Percentiles rank a stretch among this genome's conserved stretches.
Conservation (phyloP, 2,888 invertebrate genomes). For the Heliconius charithonia region DNA sequence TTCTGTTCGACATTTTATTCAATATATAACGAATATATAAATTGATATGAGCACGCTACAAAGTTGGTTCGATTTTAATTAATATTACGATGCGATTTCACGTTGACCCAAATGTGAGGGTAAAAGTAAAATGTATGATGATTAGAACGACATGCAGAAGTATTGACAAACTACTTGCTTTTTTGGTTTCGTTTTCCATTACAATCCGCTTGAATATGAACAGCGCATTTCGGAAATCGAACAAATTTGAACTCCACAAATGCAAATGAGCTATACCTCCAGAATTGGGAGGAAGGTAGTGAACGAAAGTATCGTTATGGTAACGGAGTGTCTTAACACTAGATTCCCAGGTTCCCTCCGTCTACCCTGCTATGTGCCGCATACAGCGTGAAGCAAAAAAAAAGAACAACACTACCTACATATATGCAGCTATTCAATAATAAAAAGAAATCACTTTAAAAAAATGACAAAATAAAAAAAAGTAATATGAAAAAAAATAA, state of each 20-base stretch:
- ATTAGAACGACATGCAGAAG: neutral
- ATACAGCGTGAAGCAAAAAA: too few relatives aligned
- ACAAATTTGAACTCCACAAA: neutral
- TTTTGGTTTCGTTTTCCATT: neutral
- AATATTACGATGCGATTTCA: slow-evolving; percentile 5
- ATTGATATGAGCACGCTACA: neutral
- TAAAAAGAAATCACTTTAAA: too few relatives aligned
- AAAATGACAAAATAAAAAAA: too few relatives aligned
- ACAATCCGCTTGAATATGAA: neutral
- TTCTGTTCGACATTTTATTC: neutral
- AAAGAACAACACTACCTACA: too few relatives aligned
- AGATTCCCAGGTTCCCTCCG: too few relatives aligned
- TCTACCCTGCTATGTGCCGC: too few relatives aligned
- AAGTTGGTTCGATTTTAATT: slow-evolving; percentile 7
- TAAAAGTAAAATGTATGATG: neutral
- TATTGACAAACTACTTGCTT: neutral
- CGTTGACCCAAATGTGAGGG: neutral
- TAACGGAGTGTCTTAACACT: too few relatives aligned
- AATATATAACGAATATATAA: neutral
- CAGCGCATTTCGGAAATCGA: neutral
- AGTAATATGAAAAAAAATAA: too few relatives aligned
- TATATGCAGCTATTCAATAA: too few relatives aligned
- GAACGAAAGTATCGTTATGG: too few relatives aligned
- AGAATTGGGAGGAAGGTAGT: too few relatives aligned
- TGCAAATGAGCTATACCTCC: neutral